Evolutionary conservation across 2,113 vertebrate genomes (phyloP).

Genomic region (Ivindomyrus marchei): DNA sequence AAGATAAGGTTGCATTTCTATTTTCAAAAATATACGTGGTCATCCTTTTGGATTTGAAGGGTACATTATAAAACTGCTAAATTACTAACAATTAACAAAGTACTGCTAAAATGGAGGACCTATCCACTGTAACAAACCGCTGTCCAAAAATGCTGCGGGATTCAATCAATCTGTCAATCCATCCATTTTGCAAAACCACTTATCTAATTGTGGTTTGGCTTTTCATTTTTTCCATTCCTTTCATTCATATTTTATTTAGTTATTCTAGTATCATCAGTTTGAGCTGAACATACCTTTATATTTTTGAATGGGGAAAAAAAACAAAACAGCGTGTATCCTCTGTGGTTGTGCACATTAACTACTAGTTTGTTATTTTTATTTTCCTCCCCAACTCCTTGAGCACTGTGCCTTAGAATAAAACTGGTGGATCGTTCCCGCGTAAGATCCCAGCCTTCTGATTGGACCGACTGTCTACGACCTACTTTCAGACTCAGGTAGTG

Average conservation of each 20-base stretch:
- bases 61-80: not conserved
- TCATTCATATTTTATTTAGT: not conserved
- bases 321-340: not conserved
- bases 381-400: not conserved
- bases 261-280: not conserved
- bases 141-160: not conserved
- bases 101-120: not conserved
- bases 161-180: not conserved
- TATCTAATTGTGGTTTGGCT: not conserved
- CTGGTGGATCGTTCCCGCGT: slow-evolving; percentile 29
- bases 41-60: not conserved
- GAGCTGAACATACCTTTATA: not conserved
- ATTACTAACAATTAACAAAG: not conserved
- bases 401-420: not conserved
- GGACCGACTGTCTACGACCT: slow-evolving; percentile 17
- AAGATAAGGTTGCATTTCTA: not conserved
- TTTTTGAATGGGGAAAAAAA: not conserved
- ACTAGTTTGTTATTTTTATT: not conserved
- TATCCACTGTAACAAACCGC: not conserved
- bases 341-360: not conserved
- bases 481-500: not conserved
- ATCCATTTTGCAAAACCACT: not conserved
- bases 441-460: slow-evolving; percentile 24
- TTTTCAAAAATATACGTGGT: not conserved
- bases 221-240: not conserved